phyloP scores from a whole-genome alignment of 2,113 vertebrate genomes.

The Aspidoscelis tigris region DNA sequence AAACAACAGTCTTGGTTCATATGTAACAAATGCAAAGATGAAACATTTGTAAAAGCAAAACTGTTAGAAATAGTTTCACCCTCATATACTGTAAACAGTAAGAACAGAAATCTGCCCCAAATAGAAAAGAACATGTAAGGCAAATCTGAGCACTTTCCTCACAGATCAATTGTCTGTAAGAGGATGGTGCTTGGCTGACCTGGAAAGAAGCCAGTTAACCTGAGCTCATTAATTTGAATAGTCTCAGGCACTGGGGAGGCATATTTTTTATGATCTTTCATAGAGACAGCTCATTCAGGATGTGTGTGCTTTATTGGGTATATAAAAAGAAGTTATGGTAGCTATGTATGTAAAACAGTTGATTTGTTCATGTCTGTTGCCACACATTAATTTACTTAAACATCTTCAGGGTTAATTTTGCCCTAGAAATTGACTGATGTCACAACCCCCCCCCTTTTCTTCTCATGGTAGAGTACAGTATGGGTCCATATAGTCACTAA shows the following conservation, averaged over 20 bases:
- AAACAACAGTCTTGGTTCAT: too few relatives aligned
- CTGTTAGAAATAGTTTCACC: neutral
- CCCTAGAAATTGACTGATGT: neutral
- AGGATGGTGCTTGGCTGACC: neutral
- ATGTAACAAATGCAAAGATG: slow-evolving; percentile 14
- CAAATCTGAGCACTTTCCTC: neutral
- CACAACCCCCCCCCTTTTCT: neutral
- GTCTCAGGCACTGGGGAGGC: neutral
- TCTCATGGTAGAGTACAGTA: neutral
- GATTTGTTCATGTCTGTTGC: neutral
- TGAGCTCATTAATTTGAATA: neutral
- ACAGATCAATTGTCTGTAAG: neutral
- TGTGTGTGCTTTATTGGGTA: neutral
- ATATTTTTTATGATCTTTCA: neutral
- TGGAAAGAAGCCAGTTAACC: neutral
- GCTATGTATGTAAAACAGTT: neutral
- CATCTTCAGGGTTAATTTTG: neutral
- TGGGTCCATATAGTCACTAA: too few relatives aligned
- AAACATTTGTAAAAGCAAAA: slow-evolving; percentile 20
- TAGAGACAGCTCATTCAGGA: neutral
- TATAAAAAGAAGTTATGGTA: neutral
- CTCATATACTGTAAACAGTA: neutral
- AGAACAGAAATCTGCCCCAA: neutral
- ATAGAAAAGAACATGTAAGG: neutral
- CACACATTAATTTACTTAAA: neutral